phyloP scores from a whole-genome alignment of 2,113 vertebrate species.

The Ptychochromis oligacanthus region DNA sequence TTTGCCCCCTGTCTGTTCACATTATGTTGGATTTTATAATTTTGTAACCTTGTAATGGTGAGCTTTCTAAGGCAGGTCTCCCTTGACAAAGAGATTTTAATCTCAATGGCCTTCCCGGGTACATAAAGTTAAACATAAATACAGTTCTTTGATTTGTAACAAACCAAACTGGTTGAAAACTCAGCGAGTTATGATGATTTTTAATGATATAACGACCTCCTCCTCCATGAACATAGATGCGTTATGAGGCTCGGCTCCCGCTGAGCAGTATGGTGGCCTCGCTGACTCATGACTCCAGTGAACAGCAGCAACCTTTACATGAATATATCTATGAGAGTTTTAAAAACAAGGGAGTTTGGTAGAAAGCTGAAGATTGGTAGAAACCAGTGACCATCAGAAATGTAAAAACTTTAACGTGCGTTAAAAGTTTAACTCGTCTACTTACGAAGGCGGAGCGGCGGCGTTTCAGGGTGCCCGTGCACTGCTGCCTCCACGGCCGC shows the following conservation, averaged over 20 bases:
- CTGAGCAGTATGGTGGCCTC: background rate
- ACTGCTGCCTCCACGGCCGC: conserved; percentile 97
- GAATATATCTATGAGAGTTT: background rate
- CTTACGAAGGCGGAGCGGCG: conserved; percentile 88
- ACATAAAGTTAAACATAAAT: background rate
- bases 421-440: conserved; percentile 27
- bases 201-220: no score
- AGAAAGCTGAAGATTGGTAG: background rate
- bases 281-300: background rate
- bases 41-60: background rate
- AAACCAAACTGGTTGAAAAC: no score
- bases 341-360: background rate
- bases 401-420: background rate
- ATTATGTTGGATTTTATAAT: no score
- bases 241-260: background rate
- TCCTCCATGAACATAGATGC: background rate
- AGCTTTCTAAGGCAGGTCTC: background rate
- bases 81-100: background rate
- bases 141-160: background rate
- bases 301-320: background rate
- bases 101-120: background rate
- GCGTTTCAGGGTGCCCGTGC: conserved; percentile 85
- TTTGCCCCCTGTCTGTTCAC: background rate
- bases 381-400: background rate
- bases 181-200: background rate